Base-by-base conservation (phyloP, 2,797 vertebrate species). In the Anguilla anguilla region DNA sequence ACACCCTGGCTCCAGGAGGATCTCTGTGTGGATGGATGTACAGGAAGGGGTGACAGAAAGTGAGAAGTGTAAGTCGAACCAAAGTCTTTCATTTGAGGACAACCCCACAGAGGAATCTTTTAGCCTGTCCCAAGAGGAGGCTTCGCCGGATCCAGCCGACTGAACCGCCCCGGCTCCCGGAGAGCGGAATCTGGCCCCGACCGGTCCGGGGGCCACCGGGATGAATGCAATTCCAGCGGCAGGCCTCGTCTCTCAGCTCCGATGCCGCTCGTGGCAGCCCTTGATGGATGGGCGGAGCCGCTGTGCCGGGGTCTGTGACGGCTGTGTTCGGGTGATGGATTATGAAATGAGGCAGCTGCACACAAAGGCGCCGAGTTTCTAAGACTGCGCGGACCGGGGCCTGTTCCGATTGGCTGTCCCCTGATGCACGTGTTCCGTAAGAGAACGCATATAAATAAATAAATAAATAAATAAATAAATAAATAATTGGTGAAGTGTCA, bases 281-380 rank as follows among this genome's bases (percentile, higher is more conserved):
- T 89, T 96, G 96, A 96, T 95, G 95, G 96, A 97, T 96, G 90
- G 91, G 91, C 89, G 89, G 86, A 89, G 91, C 94, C 93, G 1
- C 79, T 5, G 46, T n/a, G 93, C 95, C 92, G 92, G 92, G 93
- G 88, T 79, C 88, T 87, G 90, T 95, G 94, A 95, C 95, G 95
- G 93, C 93, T 91, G 89, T 88, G 93, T 93, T 92, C 90, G 61
- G 93, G 90, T 95, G 96, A 96, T 95, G 94, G 94, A 96, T 95
- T 95, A 95, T 94, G 94, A 96, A 95, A 96, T 95, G 95, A 96
- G 94, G 96, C 94, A 93, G 94, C 95, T 92, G 93, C 94, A 96
- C 94, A 95, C 39, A 43, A 96, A 96, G 94, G 91, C 89, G 89
- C 89, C 86, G 84, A 61, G 85, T 81, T 87, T 86, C 88, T 82